Evolutionary conservation across 1,140 invertebrate genomes (phyloP), one percentile per base, ranked within the genome.

Genomic region (Bombyx mori): DNA sequence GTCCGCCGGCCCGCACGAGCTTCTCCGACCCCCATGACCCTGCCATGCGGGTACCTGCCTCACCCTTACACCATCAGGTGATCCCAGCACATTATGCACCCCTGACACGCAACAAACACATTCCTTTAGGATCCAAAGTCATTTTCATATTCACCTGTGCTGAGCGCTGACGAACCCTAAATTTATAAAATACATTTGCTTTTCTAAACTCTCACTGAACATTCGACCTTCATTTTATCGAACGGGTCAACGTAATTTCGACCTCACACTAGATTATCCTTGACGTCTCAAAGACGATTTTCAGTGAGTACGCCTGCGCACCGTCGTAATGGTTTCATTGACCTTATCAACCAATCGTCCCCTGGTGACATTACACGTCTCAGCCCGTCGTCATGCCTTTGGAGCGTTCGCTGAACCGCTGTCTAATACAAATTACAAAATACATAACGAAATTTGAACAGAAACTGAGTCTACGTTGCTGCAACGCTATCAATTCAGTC

Each of bases 141-240:
- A 72, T 74, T 73, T 67, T 69, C 67, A 67, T 68, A 68, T 78
- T 74, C 79, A 86, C 81, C 81, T 83, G 75, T 75, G 72, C 72
- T 66, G 26, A 35, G 26, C 26, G 4, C 46, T 44, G 7, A 6
- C 50, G 7, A 51, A 51, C 50, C 8, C 26, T 26, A 9, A 26
- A 35, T 51, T 51, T 51, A 35, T 35, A 35, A 35, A 35, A 35
- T 35, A 35, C 26, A 35, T 35, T 35, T 35, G 26, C 26, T 35
- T 5, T 35, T 35, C 26, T 35, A 35, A 35, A 5, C 26, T 5
- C 26, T 35, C 4, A 1, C 26, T 5, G 26, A 54, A 54, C 18
- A 22, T 54, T 45, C 44, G n/a, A 9, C 54, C 59, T 57, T 63
- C 71, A 61, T 70, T 68, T 68, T 65, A 71, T 66, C 66, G 52